These are phyloP conservation scores for Bos taurus DNA, from an alignment of 2,113 vertebrate genomes.

Conservation along the genomic window DNA sequence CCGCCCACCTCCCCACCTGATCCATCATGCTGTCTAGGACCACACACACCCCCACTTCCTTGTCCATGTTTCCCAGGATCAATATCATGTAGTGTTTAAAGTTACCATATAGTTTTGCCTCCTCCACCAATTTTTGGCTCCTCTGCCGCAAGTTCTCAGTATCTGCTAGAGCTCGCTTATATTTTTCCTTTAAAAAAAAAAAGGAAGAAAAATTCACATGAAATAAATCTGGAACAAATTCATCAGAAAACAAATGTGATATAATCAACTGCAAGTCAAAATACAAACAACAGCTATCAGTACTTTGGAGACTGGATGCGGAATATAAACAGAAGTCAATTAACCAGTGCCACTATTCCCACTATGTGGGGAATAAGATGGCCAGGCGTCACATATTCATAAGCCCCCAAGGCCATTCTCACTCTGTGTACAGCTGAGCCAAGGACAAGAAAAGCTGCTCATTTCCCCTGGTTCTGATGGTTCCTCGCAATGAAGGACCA, in stretches of 20 bases:
- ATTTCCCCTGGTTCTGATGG: background rate
- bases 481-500: background rate
- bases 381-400: rapidly evolving
- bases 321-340: background rate
- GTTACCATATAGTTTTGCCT: constrained; percentile 94
- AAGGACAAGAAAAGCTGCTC: background rate
- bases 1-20: rapidly evolving
- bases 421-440: background rate
- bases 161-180: constrained; percentile 95
- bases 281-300: background rate
- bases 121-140: constrained; percentile 93
- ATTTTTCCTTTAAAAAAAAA: constrained; percentile 88
- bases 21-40: background rate
- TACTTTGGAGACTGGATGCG: background rate
- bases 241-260: background rate
- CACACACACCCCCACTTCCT: rapidly evolving
- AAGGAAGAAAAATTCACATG: rapidly evolving
- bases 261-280: background rate
- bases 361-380: rapidly evolving
- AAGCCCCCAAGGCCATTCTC: too few relatives aligned
- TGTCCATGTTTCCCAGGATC: rapidly evolving
- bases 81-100: rapidly evolving
- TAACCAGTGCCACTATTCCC: rapidly evolving
- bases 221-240: background rate
- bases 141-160: constrained; percentile 94